Base-by-base conservation (phyloP, 2,797 vertebrate species). In the Semaprochilodus insignis region DNA sequence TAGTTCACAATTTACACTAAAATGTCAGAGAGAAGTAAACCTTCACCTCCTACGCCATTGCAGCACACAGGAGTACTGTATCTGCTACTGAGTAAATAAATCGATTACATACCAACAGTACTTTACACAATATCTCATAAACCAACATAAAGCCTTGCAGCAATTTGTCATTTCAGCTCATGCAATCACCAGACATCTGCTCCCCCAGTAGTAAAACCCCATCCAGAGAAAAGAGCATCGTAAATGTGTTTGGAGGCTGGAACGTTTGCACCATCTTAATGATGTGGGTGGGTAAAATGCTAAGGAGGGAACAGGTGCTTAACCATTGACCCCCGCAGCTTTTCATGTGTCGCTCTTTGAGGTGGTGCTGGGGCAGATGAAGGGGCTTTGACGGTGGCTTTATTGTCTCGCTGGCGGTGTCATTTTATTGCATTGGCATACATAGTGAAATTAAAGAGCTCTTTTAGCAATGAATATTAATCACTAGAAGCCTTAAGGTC, bases 241-340 rank as follows among this genome's bases (percentile, higher is more conserved):
- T 80, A 79, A 79, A 69, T 69, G 65, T 76, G 55, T 71, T 71
- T n/a, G 14, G 34, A 17, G 78, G 51, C 59, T 14, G 5, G 63
- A 74, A 48, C 13, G n/a, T 74, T 27, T 48, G 67, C 66, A 59
- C 62, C 73, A 63, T 66, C 71, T 83, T 82, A 69, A 78, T 75
- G 74, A 81, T 78, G 36, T n/a, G 65, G 3, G 25, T 71, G 44
- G 44, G 44, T 48, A 48, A 81, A 71, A 84, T 78, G 83, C 74
- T 81, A 79, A 84, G 21, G n/a, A 75, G 81, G 81, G 62, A 72
- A n/a, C 0, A 27, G 48, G 62, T 81, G 76, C 76, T 88, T 83
- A 83, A 89, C 86, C 80, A n/a, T 16, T 74, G 65, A 69, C 65
- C 83, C 48, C 14, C 10, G 23, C 63, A 67, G 71, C 74, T 83